Conservation (phyloP, 2,888 invertebrate species). For the Achlya flavicornis region DNA sequence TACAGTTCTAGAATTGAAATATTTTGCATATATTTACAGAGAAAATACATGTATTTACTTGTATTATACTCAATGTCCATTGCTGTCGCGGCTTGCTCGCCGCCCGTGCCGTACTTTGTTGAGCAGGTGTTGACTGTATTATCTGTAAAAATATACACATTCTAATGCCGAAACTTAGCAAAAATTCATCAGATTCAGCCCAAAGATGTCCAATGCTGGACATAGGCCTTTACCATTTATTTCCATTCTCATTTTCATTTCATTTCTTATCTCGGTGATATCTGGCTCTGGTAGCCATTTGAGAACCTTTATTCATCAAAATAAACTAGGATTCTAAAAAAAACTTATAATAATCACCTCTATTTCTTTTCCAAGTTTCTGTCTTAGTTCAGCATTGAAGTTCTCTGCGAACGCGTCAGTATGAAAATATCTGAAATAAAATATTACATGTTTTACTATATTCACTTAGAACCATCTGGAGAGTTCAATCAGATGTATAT, state of each 20-base stretch:
- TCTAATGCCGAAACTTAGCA: not conserved
- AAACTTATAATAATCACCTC: constrained; percentile 54
- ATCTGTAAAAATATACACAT: constrained; percentile 35
- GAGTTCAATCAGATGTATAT: not conserved
- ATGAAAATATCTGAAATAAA: constrained; percentile 82
- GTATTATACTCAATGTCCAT: constrained; percentile 73
- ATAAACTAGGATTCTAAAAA: not conserved
- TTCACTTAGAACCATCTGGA: not conserved
- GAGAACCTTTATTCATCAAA: too few relatives aligned
- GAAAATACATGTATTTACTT: constrained; percentile 7
- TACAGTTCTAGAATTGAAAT: too few relatives aligned
- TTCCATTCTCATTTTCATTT: too few relatives aligned
- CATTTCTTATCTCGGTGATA: too few relatives aligned
- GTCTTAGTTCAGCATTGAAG: constrained; percentile 86
- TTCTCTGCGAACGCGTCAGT: constrained; percentile 86
- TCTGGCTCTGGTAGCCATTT: too few relatives aligned
- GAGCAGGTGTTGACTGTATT: constrained; percentile 49
- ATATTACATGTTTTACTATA: constrained; percentile 23
- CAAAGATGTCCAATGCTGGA: too few relatives aligned
- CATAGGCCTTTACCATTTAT: too few relatives aligned
- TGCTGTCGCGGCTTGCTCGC: constrained; percentile 69
- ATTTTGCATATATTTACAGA: too few relatives aligned
- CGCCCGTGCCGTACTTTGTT: constrained; percentile 51
- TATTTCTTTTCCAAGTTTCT: constrained; percentile 86
- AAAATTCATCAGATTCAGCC: not conserved